A percentile compares a stretch with the other conserved stretches of the same genome.
Evolutionary conservation across 2,113 vertebrate genomes (phyloP).

Genomic region (Gnathochromis pfefferi): DNA sequence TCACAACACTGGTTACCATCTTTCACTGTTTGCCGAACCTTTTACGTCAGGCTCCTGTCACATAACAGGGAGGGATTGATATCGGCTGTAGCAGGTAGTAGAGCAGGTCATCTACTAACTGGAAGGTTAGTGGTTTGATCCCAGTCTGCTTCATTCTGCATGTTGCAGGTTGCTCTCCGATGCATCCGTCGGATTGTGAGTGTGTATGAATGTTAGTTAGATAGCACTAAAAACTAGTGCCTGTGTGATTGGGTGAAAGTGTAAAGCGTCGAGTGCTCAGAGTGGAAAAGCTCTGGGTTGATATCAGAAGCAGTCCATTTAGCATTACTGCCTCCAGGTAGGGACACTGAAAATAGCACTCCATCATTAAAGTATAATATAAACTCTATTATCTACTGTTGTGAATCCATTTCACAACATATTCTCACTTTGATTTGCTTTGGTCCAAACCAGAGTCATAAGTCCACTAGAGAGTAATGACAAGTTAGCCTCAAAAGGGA

Average conservation of each 20-base stretch:
- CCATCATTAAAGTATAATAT: background rate
- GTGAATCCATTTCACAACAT: background rate
- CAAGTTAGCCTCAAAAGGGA: background rate
- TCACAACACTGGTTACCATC: background rate
- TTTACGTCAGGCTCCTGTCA: background rate
- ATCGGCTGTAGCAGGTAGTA: background rate
- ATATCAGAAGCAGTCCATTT: background rate
- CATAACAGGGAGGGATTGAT: background rate
- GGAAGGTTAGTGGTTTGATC: background rate
- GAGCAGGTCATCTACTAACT: background rate
- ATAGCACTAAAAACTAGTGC: background rate
- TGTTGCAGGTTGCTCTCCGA: background rate
- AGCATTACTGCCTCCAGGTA: background rate
- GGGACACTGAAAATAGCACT: background rate
- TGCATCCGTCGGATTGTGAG: accelerated
- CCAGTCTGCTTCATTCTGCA: background rate
- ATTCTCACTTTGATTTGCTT: background rate
- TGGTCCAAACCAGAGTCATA: background rate
- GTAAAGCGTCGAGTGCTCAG: background rate
- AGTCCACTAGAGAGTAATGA: background rate
- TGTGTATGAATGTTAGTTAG: background rate
- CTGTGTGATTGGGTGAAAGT: background rate
- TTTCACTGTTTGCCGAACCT: background rate
- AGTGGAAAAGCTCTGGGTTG: background rate
- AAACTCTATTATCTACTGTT: background rate